Evolutionary conservation across 2,113 vertebrate species (phyloP).

Genomic region (Eonycteris spelaea): DNA sequence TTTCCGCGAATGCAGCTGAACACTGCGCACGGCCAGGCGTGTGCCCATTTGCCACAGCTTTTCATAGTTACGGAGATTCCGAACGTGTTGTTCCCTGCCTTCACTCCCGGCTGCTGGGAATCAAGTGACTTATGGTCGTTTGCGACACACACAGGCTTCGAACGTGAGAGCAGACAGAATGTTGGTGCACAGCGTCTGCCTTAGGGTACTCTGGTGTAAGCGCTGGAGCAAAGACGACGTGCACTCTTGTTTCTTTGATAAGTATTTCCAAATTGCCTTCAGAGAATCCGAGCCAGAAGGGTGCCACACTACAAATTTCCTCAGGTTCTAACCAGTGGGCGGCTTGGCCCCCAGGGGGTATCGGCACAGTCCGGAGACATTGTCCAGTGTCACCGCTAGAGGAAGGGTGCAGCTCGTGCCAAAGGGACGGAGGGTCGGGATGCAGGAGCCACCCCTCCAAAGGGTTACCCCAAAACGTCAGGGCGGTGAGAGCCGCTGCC

Average conservation of each 20-base stretch:
- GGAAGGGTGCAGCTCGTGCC: neutral
- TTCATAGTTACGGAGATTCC: neutral
- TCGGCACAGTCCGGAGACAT: no score
- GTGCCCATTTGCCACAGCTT: neutral
- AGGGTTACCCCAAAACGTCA: neutral
- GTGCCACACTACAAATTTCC: neutral
- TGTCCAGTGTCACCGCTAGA: neutral
- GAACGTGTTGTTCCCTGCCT: neutral
- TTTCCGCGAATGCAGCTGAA: accelerated
- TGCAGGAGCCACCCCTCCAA: neutral
- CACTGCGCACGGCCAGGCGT: neutral
- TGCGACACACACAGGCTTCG: no score
- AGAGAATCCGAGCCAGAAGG: neutral
- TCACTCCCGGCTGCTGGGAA: neutral
- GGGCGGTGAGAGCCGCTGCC: neutral
- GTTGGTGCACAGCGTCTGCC: neutral
- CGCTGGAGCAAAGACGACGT: neutral
- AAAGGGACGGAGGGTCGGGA: no score
- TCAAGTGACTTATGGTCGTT: neutral
- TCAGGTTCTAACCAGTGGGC: neutral
- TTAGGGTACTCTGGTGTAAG: neutral
- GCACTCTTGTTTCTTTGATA: neutral
- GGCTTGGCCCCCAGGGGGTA: neutral
- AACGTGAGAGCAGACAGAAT: no score
- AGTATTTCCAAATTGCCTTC: neutral